Evolutionary conservation across 2,113 vertebrate genomes (phyloP), one percentile per base, ranked within the genome.

Genomic region (Aegithalos caudatus): DNA sequence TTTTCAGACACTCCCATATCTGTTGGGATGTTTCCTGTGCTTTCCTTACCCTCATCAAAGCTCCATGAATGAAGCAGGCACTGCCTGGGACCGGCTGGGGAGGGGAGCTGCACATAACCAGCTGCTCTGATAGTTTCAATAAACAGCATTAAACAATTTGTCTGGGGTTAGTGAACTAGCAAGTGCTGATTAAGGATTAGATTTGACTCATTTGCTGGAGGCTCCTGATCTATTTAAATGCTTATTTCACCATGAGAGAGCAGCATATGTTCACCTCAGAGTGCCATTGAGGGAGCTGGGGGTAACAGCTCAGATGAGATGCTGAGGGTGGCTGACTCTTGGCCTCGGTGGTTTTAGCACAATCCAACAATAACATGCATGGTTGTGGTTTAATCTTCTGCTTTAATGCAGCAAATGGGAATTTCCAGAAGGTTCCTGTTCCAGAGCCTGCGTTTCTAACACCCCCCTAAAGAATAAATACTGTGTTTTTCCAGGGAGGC

Each of bases 281-380:
- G 47, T 22, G 19, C 31, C 23, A 1, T 0, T 19, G 50, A 51
- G 50, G 37, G 56, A 53, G 44, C 31, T 48, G 2, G 8, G 60
- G 42, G 31, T 33, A 35, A 18, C 27, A 31, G n/a, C 25, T 15
- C 66, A 47, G 9, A 0, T 6, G 17, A 6, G 20, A 22, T 15
- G 22, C 2, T 40, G 7, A 69, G 77, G 42, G 72, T 22, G 61
- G 33, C 64, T 62, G 64, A 37, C 16, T 58, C 37, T n/a, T 25
- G 28, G 56, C 53, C 61, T n/a, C 15, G 2, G 67, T 35, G 86
- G 6, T 14, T 40, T 27, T 4, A 54, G 6, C 53, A 27, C 35
- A 10, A 11, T 8, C 27, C 48, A 31, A 17, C 47, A 65, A 24
- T 5, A 38, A n/a, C 1, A 2, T 0, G 2, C 12, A 3, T 8